Base-by-base conservation (phyloP, 2,797 vertebrate species). In the Cirrhinus molitorella region DNA sequence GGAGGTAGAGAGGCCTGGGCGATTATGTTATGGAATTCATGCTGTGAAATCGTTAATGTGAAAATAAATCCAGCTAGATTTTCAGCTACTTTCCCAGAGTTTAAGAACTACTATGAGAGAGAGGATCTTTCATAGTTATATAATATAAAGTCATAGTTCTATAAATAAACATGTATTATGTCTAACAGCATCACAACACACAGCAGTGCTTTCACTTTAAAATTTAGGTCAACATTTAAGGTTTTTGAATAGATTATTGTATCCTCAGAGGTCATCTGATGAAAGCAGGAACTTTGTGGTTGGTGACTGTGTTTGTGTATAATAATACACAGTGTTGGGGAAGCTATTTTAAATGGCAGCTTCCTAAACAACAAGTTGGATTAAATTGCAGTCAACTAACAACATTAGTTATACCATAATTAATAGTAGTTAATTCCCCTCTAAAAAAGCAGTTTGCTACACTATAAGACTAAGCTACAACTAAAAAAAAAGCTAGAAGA, bases 11-110 rank as follows among this genome's bases (percentile, higher is more conserved):
- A 67, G 45, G 14, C 51, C 53, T 51, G 45, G 7, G 43, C 2
- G 16, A 40, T n/a, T 23, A 53, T 19, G 47, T 49, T 66, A 53
- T 74, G 59, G 31, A 74, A 66, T 37, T 82, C 31, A 63, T 40
- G 47, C 59, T 66, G n/a, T 40, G 70, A 71, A 43, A 59, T 59
- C 3, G 8, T 34, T 57, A 5, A 72, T 1, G 10, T 65, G 31
- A 73, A 63, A 74, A 61, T 66, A 53, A 82, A 51, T 11, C 43
- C 70, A 72, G 68, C 37, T 25, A 47, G 21, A 4, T 45, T 59
- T 5, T 81, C 8, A 61, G 40, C 3, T 4, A 2, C 40, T 80
- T 5, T 80, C 23, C 8, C 51, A 31, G 37, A 71, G 16, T 51
- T 19, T 9, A 16, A 25, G 53, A 81, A 63, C 45, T 74, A 51